phyloP scores from a whole-genome alignment of 1,140 invertebrate genomes.

The Prorops nasuta region DNA sequence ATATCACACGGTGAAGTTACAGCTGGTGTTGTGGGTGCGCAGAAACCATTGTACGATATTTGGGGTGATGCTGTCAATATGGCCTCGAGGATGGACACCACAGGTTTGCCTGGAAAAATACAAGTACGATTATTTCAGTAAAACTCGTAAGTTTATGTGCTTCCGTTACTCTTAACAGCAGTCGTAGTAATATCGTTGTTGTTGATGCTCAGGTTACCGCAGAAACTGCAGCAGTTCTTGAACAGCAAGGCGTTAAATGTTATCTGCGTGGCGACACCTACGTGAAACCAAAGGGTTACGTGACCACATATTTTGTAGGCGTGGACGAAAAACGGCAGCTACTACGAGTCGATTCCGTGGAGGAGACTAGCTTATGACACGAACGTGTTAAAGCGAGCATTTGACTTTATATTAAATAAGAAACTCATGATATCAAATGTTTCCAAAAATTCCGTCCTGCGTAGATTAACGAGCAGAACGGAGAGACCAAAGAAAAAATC shows the following conservation, averaged over 20 bases:
- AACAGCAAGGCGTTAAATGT: constrained; percentile 68
- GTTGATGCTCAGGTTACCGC: constrained; percentile 69
- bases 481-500: background rate
- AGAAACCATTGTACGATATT: constrained; percentile 88
- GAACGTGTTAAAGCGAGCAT: background rate
- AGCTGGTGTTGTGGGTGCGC: constrained; percentile 86
- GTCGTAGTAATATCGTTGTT: background rate
- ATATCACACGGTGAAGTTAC: constrained; percentile 83
- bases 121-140: constrained; percentile 59
- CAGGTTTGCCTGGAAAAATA: constrained; percentile 74
- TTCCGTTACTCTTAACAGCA: background rate
- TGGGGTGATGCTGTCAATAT: constrained; percentile 96
- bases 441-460: background rate
- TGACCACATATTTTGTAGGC: constrained; percentile 73
- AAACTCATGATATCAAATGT: background rate
- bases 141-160: background rate
- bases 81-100: constrained; percentile 89
- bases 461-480: background rate
- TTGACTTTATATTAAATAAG: constrained; percentile 4
- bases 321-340: constrained; percentile 59
- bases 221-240: constrained; percentile 69
- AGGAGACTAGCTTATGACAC: constrained; percentile 42
- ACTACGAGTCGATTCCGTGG: constrained; percentile 25
- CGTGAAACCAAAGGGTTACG: constrained; percentile 74
- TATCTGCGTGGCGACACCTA: constrained; percentile 68